phyloP scores from a whole-genome alignment of 2,797 vertebrate species.

The Eremophila alpestris region DNA sequence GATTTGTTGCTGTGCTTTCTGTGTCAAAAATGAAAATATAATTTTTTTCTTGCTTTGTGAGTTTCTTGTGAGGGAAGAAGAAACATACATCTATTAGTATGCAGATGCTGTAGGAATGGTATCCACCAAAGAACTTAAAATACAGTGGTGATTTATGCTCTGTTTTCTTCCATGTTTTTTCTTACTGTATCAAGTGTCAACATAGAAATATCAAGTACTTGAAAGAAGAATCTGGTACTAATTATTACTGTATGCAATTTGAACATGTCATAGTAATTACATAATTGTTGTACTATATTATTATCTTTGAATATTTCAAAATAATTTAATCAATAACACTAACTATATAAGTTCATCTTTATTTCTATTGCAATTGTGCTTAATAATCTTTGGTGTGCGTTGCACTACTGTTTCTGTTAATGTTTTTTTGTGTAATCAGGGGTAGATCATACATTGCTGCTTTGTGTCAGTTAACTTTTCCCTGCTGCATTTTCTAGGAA shows the following conservation, averaged over 20 bases:
- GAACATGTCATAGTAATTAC: neutral
- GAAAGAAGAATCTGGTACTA: neutral
- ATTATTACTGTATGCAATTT: neutral
- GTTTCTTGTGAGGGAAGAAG: neutral
- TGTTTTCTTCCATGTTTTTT: neutral
- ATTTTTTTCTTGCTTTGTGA: neutral
- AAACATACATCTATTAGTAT: neutral
- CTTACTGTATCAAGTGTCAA: neutral
- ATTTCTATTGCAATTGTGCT: neutral
- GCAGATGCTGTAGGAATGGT: neutral
- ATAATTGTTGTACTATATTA: neutral
- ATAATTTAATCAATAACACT: neutral
- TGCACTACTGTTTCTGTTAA: neutral
- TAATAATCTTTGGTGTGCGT: neutral
- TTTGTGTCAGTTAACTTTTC: neutral
- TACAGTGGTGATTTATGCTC: neutral
- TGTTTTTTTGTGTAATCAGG: neutral
- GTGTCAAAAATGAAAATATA: neutral
- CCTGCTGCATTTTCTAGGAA: neutral
- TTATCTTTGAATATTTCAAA: neutral
- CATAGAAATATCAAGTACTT: neutral
- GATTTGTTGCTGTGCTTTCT: neutral
- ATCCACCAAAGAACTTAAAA: neutral
- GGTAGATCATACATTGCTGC: neutral
- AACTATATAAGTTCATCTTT: neutral